Conservation (phyloP, 2,888 invertebrate genomes). For the Cyclophora albipunctata region DNA sequence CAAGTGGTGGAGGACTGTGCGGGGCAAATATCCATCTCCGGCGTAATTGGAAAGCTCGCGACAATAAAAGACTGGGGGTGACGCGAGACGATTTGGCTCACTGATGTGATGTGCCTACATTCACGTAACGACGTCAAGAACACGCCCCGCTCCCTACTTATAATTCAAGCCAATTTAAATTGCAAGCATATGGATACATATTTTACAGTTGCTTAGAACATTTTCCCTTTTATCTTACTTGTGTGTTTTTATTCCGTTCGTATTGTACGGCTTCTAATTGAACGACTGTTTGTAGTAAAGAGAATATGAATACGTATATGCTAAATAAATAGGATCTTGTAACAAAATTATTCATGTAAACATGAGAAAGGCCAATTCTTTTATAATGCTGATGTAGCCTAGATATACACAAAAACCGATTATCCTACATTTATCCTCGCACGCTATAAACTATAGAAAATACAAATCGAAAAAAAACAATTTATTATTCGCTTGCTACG, state of each 20-base stretch:
- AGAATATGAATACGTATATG: too few species aligned
- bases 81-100: slow-evolving; percentile 37
- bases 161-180: slow-evolving; percentile 28
- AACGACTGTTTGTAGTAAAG: too few species aligned
- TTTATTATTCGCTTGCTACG: slow-evolving; percentile 30
- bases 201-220: background rate
- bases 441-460: too few species aligned
- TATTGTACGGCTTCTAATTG: too few species aligned
- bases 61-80: slow-evolving; percentile 51
- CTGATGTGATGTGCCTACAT: slow-evolving; percentile 33
- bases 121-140: slow-evolving; percentile 24
- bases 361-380: too few species aligned
- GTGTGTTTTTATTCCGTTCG: too few species aligned
- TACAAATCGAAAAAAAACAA: slow-evolving; percentile 11
- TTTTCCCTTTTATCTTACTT: too few species aligned
- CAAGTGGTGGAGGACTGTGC: slow-evolving; percentile 21
- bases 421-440: too few species aligned
- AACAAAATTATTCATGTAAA: too few species aligned
- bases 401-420: too few species aligned
- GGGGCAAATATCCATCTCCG: slow-evolving; percentile 44
- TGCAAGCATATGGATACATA: slow-evolving; percentile 7
- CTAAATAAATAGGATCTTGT: too few species aligned
- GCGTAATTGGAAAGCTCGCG: slow-evolving; percentile 58
- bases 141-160: slow-evolving; percentile 19
- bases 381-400: too few species aligned